Evolutionary conservation across 30 jellyfish, hydroid and myxozoan genomes (phyloP), one percentile per base, ranked within the genome.

Genomic region (Aurelia aurita complex sp. Pacific): DNA sequence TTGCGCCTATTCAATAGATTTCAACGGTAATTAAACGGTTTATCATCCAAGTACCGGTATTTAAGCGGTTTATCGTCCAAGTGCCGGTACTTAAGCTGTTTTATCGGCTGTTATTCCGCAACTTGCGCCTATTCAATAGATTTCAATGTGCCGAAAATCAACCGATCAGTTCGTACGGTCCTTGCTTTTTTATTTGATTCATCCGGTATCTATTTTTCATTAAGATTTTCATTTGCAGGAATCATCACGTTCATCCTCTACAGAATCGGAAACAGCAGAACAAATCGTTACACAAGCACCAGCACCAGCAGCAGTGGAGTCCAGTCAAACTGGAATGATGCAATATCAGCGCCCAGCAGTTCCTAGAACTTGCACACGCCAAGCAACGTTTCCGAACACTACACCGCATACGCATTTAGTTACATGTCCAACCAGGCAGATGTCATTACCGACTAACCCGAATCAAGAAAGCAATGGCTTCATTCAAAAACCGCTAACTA

Each of bases 401-500:
- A 61, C 85, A 7, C 84, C 81, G 15, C 88, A 80, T 5, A 29
- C 95, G 13, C 81, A 57, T 35, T 64, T 76, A 65, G 9, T 57
- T 7, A 23, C 80, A 15, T 67, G 42, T 52, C 85, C 85, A 5
- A 79, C 89, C 17, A 65, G 95, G 61, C 95, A 86, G 61, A 68
- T 77, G 89, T 86, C 95, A 1, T 70, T 86, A 46, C 95, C 95
- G 5, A 81, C 89, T 2, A 33, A 71, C 35, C 69, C 85, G 14
- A 53, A 80, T n/a, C 60, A 74, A 54, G 95, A 86, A 9, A 67
- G 80, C 61, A 67, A 72, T 42, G 67, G 82, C 34, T 63, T 73
- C 13, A 64, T 83, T 35, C 88, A 89, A 10, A 79, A 83, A 67
- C 98, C 98, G 54, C 73, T 75, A 29, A 91, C 98, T 52, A 91